Evolutionary conservation across 2,113 vertebrate genomes (phyloP), one percentile per base, ranked within the genome.

Genomic region (Stegastes partitus): DNA sequence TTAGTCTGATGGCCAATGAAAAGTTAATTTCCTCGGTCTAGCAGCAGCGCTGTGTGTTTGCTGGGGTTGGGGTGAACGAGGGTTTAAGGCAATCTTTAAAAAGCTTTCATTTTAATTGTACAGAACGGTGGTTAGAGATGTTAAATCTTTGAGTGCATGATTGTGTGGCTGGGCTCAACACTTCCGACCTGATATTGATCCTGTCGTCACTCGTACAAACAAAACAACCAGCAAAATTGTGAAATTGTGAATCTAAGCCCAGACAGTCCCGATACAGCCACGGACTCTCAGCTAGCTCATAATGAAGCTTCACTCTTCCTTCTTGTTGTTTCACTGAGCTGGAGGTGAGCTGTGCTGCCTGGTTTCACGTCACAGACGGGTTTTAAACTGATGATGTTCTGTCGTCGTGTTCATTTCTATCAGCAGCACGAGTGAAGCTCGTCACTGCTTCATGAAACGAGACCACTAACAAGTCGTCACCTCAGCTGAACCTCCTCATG

Each of bases 1-100:
- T 90, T 92, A 90, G 75, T 53, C 61, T 69, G 83, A 84, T 79
- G 72, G 69, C 72, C 79, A 73, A 69, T 81, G 84, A 86, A 86
- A 91, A 84, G 79, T 85, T 61, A 73, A 89, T 91, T 84, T 83
- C 62, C 68, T 57, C 2, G 0, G 63, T 74, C 59, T 55, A 61
- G 25, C 44, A 50, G 45, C 59, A 59, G 3, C 22, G 26, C 68
- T 26, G 16, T 77, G 56, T 72, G 55, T 83, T 81, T 70, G 16
- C 67, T 25, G 2, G 45, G 23, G 49, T 42, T 58, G 12, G 16
- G 58, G 47, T 59, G 83, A 71, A 68, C 50, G 26, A 22, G 16
- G 34, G 26, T 80, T 75, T 56, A 26, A 64, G 44, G 42, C 63
- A 61, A 49, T 39, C 31, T 57, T 25, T 77, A 18, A 68, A 67